Base-by-base conservation (phyloP, 2,888 invertebrate species). In the Phrixothrix hirtus region DNA sequence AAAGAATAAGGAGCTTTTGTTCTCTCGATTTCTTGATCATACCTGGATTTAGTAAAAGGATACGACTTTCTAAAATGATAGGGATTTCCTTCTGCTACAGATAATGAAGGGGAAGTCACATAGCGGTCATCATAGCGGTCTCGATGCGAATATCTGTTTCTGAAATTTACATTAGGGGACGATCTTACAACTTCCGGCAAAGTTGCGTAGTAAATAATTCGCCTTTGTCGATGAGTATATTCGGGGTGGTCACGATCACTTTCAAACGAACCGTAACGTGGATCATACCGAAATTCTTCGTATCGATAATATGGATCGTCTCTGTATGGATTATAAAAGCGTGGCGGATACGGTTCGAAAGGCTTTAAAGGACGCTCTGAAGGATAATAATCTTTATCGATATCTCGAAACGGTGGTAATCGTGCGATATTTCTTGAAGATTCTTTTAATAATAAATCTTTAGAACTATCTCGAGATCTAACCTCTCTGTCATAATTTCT, bases 141-240 rank as follows among this genome's bases (percentile, higher is more conserved):
- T 11, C 60, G 55, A 52, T 65, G 59, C 14, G 48, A 73, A 60
- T 81, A 82, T 60, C 81, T 74, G 63, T 81, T 81, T 39, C 81
- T 73, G 26, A 80, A 68, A 67, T 81, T 82, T 6, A 81, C 81
- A 61, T 78, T 80, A 5, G 83, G 80, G 12, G 83, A 83, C 13
- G 82, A 80, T 42, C 86, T 76, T 0, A 85, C 82, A 2, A 86
- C 82, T 71, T 87, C 87, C 6, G 87, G 87, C 16, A 87, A 72
- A 66, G 85, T 85, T 0, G 87, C 85, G 60, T 87, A 87, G 66
- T 87, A 87, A 47, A 87, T 84, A 44, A 86, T 84, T 49, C 87
- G 78, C 62, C 81, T 81, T 4, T 81, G 81, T 64, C 49, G 43
- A 27, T 15, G 43, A 4, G 35, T 29, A 15, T 30, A 38, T 31